phyloP scores from a whole-genome alignment of 1,140 invertebrate genomes.

The Mercenaria mercenaria region DNA sequence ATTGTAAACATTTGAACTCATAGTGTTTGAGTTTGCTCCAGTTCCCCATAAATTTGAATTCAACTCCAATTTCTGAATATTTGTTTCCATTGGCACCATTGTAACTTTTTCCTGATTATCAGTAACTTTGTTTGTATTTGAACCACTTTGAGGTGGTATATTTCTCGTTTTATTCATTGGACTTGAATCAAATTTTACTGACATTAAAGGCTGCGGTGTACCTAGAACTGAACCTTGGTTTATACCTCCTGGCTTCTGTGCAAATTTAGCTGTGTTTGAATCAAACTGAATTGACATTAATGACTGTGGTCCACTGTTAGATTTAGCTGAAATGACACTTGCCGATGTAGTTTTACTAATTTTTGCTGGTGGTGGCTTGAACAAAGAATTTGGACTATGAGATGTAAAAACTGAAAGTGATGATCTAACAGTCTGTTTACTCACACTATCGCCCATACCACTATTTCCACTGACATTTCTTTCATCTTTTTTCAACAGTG shows the following conservation, averaged over 20 bases:
- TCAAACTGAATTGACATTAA: slow-evolving; percentile 28
- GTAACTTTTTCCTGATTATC: too few species aligned
- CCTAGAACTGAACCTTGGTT: not conserved
- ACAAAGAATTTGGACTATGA: slow-evolving; percentile 5
- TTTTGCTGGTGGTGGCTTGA: not conserved
- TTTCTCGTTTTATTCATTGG: not conserved
- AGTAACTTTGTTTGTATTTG: not conserved
- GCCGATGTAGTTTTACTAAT: not conserved
- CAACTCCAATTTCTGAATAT: not conserved
- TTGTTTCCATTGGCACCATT: not conserved
- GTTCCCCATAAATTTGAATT: not conserved
- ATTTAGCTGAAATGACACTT: not conserved
- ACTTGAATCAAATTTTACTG: not conserved
- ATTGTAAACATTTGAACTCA: not conserved
- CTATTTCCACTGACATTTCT: not conserved
- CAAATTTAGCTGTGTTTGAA: not conserved
- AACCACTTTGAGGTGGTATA: not conserved
- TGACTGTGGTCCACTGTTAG: not conserved
- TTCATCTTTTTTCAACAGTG: slow-evolving; percentile 1
- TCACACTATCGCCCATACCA: too few species aligned
- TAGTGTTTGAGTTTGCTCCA: not conserved
- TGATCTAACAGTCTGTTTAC: not conserved
- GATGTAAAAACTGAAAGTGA: not conserved
- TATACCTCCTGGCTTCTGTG: not conserved
- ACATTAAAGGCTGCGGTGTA: not conserved